Base-by-base conservation (phyloP, 2,888 invertebrate species). In the Drosophila mulleri region DNA sequence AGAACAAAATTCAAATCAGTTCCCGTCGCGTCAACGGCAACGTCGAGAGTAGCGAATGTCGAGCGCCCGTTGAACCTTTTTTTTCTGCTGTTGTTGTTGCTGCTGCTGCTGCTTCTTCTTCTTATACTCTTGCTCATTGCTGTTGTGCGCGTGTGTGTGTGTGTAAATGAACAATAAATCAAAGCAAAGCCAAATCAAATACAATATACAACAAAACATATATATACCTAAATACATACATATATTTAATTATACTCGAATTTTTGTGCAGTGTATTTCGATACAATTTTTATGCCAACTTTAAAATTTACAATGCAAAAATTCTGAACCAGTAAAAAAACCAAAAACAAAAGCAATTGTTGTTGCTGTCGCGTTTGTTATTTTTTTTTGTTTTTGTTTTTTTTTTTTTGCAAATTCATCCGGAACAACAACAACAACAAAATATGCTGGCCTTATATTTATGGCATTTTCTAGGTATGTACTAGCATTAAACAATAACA, bases 1-100 rank as follows among this genome's bases (percentile, higher is more conserved):
- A 56, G 35, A 37, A 53, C 37, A 62, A 75, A 82, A 80, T 87
- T 84, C 68, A 84, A 84, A 87, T 87, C 84, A 84, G 84, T 84
- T 82, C 67, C 78, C 82, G 75, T 67, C 87, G 84, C 87, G 80
- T 83, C 84, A 78, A 63, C 73, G 78, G 56, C 62, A 72, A 67
- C 75, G 70, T 74, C 74, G 70, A 54, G 66, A 66, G 56, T 68
- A 67, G 32, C 42, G 69, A 75, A 48, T 57, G 80, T 44, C 54
- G 60, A 61, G 78, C 78, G 75, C 67, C 61, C 58, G 65, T 65
- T 65, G 44, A 64, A 58, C 61, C 48, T 50, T 53, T 75, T 47
- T 23, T 44, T 8, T n/a, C n/a, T 20, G 18, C 53, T 16, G 32
- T 11, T 32, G 53, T n/a, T 44, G 37, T 18, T 37, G 12, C 32